Evolutionary conservation across 2,797 vertebrate genomes (phyloP).

Genomic region (Myioborus miniatus): DNA sequence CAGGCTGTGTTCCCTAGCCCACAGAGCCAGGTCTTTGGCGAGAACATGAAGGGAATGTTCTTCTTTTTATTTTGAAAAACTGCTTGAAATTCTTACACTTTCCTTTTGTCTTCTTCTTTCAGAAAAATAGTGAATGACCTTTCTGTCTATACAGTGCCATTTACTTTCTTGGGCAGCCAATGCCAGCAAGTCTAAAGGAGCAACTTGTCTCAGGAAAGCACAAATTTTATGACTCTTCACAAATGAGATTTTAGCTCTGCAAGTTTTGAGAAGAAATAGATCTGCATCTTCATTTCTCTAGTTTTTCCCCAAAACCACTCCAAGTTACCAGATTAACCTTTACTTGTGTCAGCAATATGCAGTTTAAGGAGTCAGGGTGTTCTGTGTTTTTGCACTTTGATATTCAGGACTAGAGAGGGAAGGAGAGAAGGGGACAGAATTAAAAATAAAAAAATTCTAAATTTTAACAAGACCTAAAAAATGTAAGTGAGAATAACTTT

Average conservation of each 20-base stretch:
- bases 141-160: not conserved
- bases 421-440: not conserved
- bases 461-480: not conserved
- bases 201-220: not conserved
- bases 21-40: not conserved
- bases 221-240: not conserved
- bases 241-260: not conserved
- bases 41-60: not conserved
- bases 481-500: not conserved
- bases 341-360: not conserved
- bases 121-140: not conserved
- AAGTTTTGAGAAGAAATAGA: not conserved
- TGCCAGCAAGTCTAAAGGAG: not conserved
- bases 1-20: not conserved
- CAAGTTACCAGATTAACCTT: not conserved
- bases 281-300: not conserved
- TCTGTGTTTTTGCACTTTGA: not conserved
- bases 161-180: not conserved
- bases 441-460: not conserved
- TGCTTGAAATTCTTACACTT: not conserved
- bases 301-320: not conserved
- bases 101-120: not conserved
- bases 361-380: not conserved
- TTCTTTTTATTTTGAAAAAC: not conserved
- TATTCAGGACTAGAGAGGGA: not conserved